phyloP scores from a whole-genome alignment of 2,113 vertebrate genomes.

The Rhizomys pruinosus region DNA sequence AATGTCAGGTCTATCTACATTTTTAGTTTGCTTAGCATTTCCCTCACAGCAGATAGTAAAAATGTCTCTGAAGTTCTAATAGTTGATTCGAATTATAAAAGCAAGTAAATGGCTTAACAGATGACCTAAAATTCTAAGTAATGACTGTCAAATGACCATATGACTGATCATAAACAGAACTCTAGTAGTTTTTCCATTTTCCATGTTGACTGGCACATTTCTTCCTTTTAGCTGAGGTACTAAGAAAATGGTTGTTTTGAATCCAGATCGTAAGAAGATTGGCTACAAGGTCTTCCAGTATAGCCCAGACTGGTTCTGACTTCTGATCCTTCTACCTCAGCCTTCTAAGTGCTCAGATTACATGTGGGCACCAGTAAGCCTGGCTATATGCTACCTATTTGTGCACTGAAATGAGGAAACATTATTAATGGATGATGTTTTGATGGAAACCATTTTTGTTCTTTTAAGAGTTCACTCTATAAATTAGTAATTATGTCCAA shows the following conservation, averaged over 20 bases:
- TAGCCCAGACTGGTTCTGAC: neutral
- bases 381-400: neutral
- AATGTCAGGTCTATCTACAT: neutral
- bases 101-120: neutral
- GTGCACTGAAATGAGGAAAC: neutral
- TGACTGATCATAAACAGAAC: slow-evolving; percentile 1
- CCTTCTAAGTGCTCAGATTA: neutral
- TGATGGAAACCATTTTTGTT: neutral
- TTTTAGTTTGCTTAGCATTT: slow-evolving; percentile 27
- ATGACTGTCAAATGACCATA: neutral
- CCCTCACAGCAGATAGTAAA: neutral
- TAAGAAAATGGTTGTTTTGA: neutral
- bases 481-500: slow-evolving; percentile 12
- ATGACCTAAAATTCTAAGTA: neutral
- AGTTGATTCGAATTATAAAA: neutral
- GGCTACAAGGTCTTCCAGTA: neutral
- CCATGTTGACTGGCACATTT: neutral
- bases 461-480: slow-evolving; percentile 13
- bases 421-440: slow-evolving; percentile 15
- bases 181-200: slow-evolving; percentile 12
- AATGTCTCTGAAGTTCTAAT: slow-evolving; percentile 1
- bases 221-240: neutral
- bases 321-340: neutral
- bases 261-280: no score
- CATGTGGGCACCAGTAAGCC: neutral